Evolutionary conservation across 1,140 invertebrate genomes (phyloP).

Genomic region (Conopomorpha cramerella): DNA sequence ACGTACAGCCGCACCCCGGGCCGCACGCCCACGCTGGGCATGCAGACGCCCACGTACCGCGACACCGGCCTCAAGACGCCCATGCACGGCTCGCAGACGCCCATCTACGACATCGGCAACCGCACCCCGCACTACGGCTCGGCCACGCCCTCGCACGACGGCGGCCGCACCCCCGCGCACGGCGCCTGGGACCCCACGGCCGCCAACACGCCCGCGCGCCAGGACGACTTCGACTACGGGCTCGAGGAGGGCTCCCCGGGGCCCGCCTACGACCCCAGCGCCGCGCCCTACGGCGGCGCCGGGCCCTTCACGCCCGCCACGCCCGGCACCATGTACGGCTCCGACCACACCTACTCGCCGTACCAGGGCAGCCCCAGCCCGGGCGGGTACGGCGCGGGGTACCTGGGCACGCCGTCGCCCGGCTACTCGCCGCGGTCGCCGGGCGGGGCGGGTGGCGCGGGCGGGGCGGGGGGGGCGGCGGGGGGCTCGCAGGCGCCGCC

Average conservation of each 20-base stretch:
- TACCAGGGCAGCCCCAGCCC: constrained; percentile 83
- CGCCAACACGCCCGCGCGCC: constrained; percentile 83
- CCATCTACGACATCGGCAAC: constrained; percentile 84
- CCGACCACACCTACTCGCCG: constrained; percentile 87
- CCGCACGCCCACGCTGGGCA: constrained; percentile 65
- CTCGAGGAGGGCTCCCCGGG: constrained; percentile 77
- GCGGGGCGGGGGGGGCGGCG: too few species aligned
- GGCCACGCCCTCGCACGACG: constrained; percentile 91
- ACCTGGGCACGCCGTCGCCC: constrained; percentile 77
- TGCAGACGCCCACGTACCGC: constrained; percentile 85
- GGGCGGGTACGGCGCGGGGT: constrained; percentile 61
- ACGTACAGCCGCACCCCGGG: constrained; percentile 83
- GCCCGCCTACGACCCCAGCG: constrained; percentile 76
- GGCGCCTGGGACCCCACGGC: constrained; percentile 89
- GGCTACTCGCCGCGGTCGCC: constrained; percentile 83
- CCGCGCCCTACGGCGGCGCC: constrained; percentile 78
- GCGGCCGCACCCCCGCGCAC: constrained; percentile 82
- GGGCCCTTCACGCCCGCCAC: constrained; percentile 93
- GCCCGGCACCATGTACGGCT: constrained; percentile 87
- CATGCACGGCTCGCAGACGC: constrained; percentile 87
- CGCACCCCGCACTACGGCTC: constrained; percentile 93
- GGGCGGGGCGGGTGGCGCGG: constrained; percentile 80
- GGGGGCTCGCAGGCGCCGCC: constrained; percentile 62
- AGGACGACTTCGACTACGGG: constrained; percentile 70
- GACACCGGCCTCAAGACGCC: constrained; percentile 80